Evolutionary conservation across 2,113 vertebrate genomes (phyloP), one percentile per base, ranked within the genome.

Genomic region (Sinocyclocheilus anshuiensis): DNA sequence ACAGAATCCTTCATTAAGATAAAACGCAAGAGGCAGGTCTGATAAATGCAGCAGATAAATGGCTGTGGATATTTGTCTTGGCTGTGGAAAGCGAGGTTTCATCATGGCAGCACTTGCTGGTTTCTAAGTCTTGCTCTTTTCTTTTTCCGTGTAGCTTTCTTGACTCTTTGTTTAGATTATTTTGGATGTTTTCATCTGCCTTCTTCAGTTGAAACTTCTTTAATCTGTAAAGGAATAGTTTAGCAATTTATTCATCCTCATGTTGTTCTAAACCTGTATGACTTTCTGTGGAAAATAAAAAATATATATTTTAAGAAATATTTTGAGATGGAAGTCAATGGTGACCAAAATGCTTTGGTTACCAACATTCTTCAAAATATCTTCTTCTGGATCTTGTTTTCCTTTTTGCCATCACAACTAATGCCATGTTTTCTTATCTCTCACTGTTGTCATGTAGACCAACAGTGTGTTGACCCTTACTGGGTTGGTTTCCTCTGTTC

Each of bases 1-100:
- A 89, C 88, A 88, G 78, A 86, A 90, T 88, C 83, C 85, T 86
- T 90, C 87, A 88, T 90, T 88, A 90, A 90, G 89, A 90, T 87
- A 88, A 90, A 85, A 86, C 72, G 85, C 89, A 26, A 59, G 61
- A 74, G 87, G 77, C 77, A 86, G 84, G 84, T 86, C 87, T 84
- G 89, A 88, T 86, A 88, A 90, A 90, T 86, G 78, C 89, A 55
- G 72, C 55, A 82, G 81, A 87, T 72, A 57, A 67, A 77, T 57
- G 69, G 55, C 71, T 81, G 82, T 82, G 87, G 85, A 72, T 84
- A 88, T 90, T 88, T 86, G 85, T 90, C 87, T 84, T 75, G 79
- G 69, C 24, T 4, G 20, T 74, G 78, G 72, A 82, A 88, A 78
- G 45, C 16, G 42, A 86, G n/a, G 72, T 85, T 86, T 86, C 77